A percentile compares a stretch with the other conserved stretches of the same genome.
phyloP scores from a whole-genome alignment of 1,140 invertebrate species.

The Drosophila quadrilineata region DNA sequence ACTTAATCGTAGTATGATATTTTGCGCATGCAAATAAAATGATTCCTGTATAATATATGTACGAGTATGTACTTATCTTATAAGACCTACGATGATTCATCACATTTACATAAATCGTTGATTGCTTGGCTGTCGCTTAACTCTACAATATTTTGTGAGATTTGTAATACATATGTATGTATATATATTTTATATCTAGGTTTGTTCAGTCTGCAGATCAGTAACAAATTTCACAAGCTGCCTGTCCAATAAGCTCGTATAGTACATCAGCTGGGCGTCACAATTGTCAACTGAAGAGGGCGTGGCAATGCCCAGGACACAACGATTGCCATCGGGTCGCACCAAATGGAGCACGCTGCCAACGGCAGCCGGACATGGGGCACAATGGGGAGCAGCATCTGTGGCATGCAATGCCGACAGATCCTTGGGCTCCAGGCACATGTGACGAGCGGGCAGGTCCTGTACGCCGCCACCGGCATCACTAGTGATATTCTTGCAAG shows the following conservation, averaged over 20 bases:
- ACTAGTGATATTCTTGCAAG: conserved; percentile 35
- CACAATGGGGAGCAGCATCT: conserved; percentile 26
- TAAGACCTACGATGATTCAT: too few relatives aligned
- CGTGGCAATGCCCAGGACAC: conserved; percentile 57
- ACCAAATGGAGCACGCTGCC: conserved; percentile 52
- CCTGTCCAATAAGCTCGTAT: conserved; percentile 37
- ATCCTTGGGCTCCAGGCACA: conserved; percentile 28
- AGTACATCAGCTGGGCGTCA: conserved; percentile 44
- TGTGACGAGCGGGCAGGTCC: conserved; percentile 29
- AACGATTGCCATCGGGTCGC: conserved; percentile 45
- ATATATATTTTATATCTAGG: too few relatives aligned
- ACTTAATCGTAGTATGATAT: too few relatives aligned
- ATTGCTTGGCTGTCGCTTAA: too few relatives aligned
- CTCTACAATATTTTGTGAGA: too few relatives aligned
- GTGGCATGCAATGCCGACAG: conserved; percentile 29
- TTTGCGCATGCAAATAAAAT: too few relatives aligned
- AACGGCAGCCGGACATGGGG: conserved; percentile 43
- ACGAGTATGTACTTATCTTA: too few relatives aligned
- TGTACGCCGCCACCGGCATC: conserved; percentile 1
- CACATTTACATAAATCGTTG: too few relatives aligned
- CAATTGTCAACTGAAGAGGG: conserved; percentile 50
- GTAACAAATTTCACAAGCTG: conserved; percentile 38
- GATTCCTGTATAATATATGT: too few relatives aligned
- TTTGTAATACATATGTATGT: too few relatives aligned
- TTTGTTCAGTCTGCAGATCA: conserved; percentile 3